Conservation (phyloP, 2,113 vertebrate species). For the Mus pahari region DNA sequence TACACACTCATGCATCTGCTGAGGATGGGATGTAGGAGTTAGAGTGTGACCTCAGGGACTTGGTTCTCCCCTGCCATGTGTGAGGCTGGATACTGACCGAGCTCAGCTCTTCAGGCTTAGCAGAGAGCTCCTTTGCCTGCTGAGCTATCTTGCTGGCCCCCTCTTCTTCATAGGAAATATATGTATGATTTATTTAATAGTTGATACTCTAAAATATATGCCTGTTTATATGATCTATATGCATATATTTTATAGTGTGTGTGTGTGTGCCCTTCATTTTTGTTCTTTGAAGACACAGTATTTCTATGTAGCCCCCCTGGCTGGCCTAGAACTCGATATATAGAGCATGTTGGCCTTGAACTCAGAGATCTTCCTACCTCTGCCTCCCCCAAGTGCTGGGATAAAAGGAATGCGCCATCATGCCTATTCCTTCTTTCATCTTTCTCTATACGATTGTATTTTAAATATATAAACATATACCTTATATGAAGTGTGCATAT, state of each 20-base stretch:
- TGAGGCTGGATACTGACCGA: background rate
- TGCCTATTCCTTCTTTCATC: background rate
- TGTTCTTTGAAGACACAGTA: background rate
- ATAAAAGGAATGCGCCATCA: background rate
- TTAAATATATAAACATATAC: background rate
- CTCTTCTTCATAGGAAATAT: background rate
- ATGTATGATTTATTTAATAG: background rate
- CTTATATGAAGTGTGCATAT: background rate
- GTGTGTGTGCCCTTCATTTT: background rate
- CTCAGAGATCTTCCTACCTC: background rate
- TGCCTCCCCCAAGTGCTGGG: background rate
- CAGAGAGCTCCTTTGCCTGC: background rate
- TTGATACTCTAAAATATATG: background rate
- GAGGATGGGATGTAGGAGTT: background rate
- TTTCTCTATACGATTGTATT: background rate
- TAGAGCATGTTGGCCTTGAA: background rate
- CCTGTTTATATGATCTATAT: background rate
- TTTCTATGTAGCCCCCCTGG: background rate
- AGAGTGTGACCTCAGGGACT: background rate
- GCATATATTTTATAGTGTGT: background rate
- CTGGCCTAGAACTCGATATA: background rate
- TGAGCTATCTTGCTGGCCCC: background rate
- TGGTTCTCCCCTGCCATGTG: background rate
- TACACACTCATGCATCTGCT: background rate
- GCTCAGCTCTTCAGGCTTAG: background rate